phyloP scores from a whole-genome alignment of 2,888 invertebrate species.

The Apodemia hepburni region DNA sequence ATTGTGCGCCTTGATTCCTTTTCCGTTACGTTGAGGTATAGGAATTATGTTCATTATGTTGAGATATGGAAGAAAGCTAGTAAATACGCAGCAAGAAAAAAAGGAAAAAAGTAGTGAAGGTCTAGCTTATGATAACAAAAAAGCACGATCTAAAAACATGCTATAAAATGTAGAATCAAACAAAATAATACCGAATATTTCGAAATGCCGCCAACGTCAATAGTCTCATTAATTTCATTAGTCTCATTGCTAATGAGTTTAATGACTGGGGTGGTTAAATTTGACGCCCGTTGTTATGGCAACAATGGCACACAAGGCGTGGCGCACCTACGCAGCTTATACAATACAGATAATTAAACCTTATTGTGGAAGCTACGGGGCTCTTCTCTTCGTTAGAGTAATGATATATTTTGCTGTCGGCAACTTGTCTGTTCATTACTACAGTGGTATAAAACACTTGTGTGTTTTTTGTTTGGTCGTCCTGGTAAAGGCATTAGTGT shows the following conservation, averaged over 20 bases:
- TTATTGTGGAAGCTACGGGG: background rate
- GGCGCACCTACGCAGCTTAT: background rate
- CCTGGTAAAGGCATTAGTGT: background rate
- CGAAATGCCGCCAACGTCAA: background rate
- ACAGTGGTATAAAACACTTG: background rate
- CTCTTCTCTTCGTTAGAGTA: background rate
- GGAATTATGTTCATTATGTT: too few relatives aligned
- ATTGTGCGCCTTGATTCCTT: too few relatives aligned
- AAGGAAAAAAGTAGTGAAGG: too few relatives aligned
- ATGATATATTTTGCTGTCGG: background rate
- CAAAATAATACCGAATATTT: background rate
- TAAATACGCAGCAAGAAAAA: too few relatives aligned
- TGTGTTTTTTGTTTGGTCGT: too few relatives aligned
- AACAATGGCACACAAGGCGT: background rate
- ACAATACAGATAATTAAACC: slow-evolving; percentile 9
- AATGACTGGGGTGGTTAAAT: background rate
- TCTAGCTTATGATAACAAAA: too few relatives aligned
- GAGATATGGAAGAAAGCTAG: too few relatives aligned
- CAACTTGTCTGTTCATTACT: background rate
- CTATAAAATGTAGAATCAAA: too few relatives aligned
- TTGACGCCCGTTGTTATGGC: background rate
- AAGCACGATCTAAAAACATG: too few relatives aligned
- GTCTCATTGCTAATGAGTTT: background rate
- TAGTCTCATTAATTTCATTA: background rate
- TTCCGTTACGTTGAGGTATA: too few relatives aligned